phyloP scores from a whole-genome alignment of 2,888 invertebrate genomes.

The Hirtodrosophila cameraria region DNA sequence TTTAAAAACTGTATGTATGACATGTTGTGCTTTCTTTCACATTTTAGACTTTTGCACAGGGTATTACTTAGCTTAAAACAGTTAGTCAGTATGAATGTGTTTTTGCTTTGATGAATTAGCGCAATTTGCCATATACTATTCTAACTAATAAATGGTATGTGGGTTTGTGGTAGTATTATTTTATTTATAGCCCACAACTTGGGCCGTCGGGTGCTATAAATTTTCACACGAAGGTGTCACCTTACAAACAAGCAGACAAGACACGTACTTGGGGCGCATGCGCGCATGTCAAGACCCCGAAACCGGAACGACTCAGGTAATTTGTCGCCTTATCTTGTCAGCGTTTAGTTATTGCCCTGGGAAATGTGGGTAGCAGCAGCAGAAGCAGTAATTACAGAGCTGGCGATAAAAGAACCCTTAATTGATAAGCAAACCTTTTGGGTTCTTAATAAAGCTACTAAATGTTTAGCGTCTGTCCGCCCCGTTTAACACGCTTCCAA shows the following conservation, averaged over 20 bases:
- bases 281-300: conserved; percentile 18
- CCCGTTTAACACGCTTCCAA: conserved; percentile 79
- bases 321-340: conserved; percentile 79
- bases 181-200: conserved; percentile 47
- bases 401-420: conserved; percentile 45
- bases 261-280: conserved; percentile 47
- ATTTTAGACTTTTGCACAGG: neutral
- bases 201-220: conserved; percentile 59
- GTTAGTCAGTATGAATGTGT: conserved; percentile 4
- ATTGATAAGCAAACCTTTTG: conserved; percentile 26
- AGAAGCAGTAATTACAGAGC: conserved; percentile 5
- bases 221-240: conserved; percentile 78
- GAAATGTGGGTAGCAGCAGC: conserved; percentile 55
- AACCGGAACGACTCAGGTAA: conserved; percentile 65
- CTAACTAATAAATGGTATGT: conserved; percentile 27
- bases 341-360: conserved; percentile 58
- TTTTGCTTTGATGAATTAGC: conserved; percentile 65
- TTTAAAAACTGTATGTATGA: too few species aligned
- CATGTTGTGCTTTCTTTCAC: too few species aligned
- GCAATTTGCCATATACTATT: conserved; percentile 62
- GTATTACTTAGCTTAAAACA: neutral
- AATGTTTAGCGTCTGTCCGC: conserved; percentile 71
- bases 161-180: conserved; percentile 29
- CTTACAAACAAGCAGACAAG: conserved; percentile 64
- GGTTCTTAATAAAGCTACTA: conserved; percentile 71